A percentile compares a stretch with the other conserved stretches of the same genome.
Evolutionary conservation across 2,888 invertebrate genomes (phyloP).

Genomic region (Lycia hirtaria): DNA sequence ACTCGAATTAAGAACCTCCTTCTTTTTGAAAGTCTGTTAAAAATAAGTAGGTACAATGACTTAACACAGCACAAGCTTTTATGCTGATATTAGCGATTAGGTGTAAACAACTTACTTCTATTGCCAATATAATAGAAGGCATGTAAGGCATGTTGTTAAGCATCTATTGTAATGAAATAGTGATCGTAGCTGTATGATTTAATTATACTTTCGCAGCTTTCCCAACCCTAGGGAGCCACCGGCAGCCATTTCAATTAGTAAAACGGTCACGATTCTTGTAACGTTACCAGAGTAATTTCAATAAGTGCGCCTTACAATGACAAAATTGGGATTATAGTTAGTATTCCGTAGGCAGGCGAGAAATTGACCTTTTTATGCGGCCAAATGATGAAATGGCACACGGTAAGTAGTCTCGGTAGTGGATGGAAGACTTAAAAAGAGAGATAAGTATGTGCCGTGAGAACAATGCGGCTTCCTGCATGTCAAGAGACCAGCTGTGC

Average conservation of each 20-base stretch:
- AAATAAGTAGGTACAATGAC: too few relatives aligned
- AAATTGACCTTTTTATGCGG: constrained; percentile 17
- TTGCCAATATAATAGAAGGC: too few relatives aligned
- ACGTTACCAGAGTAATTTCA: constrained; percentile 35
- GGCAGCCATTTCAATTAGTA: constrained; percentile 26
- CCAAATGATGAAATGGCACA: constrained; percentile 12
- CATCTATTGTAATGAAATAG: constrained; percentile 15
- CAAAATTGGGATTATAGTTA: constrained; percentile 28
- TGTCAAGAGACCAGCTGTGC: too few relatives aligned
- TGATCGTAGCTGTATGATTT: constrained; percentile 21
- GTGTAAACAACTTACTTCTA: too few relatives aligned
- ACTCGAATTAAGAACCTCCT: too few relatives aligned
- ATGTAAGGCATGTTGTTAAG: background rate
- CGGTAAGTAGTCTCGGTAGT: background rate
- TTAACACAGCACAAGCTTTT: too few relatives aligned
- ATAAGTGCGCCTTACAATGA: constrained; percentile 34
- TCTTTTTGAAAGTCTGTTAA: too few relatives aligned
- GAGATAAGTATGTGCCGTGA: background rate
- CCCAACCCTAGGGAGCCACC: constrained; percentile 8
- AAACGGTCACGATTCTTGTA: constrained; percentile 32
- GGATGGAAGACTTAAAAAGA: background rate
- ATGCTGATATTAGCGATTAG: background rate
- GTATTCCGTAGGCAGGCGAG: constrained; percentile 16
- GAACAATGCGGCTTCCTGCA: background rate
- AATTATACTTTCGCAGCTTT: constrained; percentile 24